Percentiles rank a stretch among this genome's conserved stretches.
Evolutionary conservation across 2,888 invertebrate species (phyloP).

Genomic region (Erebia epiphron): DNA sequence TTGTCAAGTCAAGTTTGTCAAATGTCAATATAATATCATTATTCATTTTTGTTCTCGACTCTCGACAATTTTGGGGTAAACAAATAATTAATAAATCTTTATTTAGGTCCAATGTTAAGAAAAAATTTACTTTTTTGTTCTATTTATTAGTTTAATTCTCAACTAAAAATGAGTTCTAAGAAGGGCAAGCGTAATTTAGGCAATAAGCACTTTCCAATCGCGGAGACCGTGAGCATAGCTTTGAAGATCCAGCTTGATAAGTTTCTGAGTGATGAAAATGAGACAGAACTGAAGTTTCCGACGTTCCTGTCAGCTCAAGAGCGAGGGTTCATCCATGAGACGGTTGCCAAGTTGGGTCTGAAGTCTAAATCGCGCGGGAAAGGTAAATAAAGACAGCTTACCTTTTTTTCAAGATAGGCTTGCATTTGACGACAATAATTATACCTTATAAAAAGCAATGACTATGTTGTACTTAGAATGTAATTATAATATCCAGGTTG

Average conservation of each 20-base stretch:
- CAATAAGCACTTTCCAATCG: conserved; percentile 76
- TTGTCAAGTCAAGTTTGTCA: no score
- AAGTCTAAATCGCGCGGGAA: conserved; percentile 93
- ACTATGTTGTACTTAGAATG: no score
- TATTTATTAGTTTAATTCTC: conserved; percentile 22
- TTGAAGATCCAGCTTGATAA: conserved; percentile 76
- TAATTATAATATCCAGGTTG: no score
- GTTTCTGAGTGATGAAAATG: conserved; percentile 74
- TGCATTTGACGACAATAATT: no score
- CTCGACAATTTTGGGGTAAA: conserved; percentile 20
- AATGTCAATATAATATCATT: no score
- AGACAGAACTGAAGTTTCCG: conserved; percentile 84
- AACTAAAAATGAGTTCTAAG: conserved; percentile 67
- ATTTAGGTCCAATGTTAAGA: conserved; percentile 20
- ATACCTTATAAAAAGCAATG: no score
- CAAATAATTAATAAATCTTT: conserved; percentile 26
- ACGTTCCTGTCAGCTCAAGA: conserved; percentile 89
- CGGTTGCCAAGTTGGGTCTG: conserved; percentile 86
- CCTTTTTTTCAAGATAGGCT: no score
- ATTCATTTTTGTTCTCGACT: no score
- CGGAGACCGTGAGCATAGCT: conserved; percentile 78
- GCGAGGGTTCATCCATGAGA: conserved; percentile 90
- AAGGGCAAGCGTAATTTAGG: conserved; percentile 66
- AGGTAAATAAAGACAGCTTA: conserved; percentile 70
- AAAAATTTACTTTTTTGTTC: background rate